phyloP scores from a whole-genome alignment of 2,888 invertebrate species.

The Octodonta nipae region DNA sequence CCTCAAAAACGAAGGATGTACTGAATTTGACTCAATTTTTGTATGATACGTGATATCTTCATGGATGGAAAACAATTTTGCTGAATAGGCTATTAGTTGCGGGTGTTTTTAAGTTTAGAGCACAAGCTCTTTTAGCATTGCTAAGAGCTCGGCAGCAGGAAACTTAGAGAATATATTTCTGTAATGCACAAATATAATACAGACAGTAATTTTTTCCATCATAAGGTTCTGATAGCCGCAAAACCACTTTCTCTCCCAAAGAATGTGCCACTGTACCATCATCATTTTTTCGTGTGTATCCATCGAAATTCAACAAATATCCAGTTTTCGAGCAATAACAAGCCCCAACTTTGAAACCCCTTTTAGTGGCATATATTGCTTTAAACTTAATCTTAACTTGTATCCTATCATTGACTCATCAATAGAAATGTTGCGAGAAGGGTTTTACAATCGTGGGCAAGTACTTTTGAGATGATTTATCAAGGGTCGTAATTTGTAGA shows the following conservation, averaged over 20 bases:
- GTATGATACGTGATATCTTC: too few relatives aligned
- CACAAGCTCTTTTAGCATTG: too few relatives aligned
- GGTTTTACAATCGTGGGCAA: conserved; percentile 5
- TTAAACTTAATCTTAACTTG: conserved; percentile 5
- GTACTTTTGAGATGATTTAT: conserved; percentile 6
- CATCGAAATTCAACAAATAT: conserved; percentile 7
- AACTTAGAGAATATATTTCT: too few relatives aligned
- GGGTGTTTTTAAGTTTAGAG: too few relatives aligned
- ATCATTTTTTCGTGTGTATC: conserved; percentile 7
- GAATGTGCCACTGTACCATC: background rate
- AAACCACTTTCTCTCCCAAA: conserved; percentile 5
- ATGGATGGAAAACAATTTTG: too few relatives aligned
- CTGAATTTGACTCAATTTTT: too few relatives aligned
- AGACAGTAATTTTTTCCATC: conserved; percentile 8
- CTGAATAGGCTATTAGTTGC: too few relatives aligned
- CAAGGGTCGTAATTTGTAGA: conserved; percentile 14
- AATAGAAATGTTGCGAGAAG: conserved; percentile 6
- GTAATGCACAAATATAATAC: too few relatives aligned
- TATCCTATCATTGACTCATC: conserved; percentile 8
- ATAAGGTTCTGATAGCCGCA: conserved; percentile 7
- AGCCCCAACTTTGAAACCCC: conserved; percentile 8
- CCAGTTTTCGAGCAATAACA: conserved; percentile 7
- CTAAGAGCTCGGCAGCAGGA: too few relatives aligned
- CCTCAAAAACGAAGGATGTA: too few relatives aligned
- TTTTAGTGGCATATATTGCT: conserved; percentile 9